phyloP scores from a whole-genome alignment of 2,797 vertebrate species.

The Eospalax fontanierii region DNA sequence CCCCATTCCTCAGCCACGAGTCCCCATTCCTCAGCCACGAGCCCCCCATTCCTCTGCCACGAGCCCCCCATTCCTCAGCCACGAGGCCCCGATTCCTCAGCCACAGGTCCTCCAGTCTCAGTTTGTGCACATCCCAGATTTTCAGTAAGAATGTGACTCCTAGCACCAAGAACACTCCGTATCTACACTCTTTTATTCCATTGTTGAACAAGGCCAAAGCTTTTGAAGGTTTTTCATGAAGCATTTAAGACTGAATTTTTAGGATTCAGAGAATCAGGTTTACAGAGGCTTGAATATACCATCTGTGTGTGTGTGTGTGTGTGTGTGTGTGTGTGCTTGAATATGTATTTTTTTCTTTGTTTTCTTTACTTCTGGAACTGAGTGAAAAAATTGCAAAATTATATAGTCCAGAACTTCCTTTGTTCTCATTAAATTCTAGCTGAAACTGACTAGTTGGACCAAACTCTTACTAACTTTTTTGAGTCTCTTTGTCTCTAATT shows the following conservation, averaged over 20 bases:
- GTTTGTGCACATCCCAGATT: background rate
- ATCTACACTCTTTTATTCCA: background rate
- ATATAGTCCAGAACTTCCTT: slow-evolving; percentile 20
- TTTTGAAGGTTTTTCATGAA: background rate
- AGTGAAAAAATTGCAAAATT: background rate
- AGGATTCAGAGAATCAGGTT: background rate
- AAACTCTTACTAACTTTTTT: background rate
- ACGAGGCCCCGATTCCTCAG: background rate
- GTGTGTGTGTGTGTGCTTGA: background rate
- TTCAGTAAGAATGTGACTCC: background rate
- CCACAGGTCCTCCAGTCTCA: background rate
- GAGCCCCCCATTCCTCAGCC: no score
- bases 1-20: no score
- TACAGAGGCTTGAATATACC: background rate
- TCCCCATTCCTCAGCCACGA: no score
- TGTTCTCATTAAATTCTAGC: background rate
- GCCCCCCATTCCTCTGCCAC: no score
- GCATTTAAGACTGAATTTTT: background rate
- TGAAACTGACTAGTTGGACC: background rate
- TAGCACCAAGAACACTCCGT: slow-evolving; percentile 2
- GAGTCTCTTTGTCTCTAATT: background rate
- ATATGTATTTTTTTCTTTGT: background rate
- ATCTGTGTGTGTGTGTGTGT: background rate
- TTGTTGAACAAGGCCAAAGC: background rate
- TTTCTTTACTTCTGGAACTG: background rate